Conservation (phyloP, 2,888 invertebrate genomes). For the Conchocele bisecta region DNA sequence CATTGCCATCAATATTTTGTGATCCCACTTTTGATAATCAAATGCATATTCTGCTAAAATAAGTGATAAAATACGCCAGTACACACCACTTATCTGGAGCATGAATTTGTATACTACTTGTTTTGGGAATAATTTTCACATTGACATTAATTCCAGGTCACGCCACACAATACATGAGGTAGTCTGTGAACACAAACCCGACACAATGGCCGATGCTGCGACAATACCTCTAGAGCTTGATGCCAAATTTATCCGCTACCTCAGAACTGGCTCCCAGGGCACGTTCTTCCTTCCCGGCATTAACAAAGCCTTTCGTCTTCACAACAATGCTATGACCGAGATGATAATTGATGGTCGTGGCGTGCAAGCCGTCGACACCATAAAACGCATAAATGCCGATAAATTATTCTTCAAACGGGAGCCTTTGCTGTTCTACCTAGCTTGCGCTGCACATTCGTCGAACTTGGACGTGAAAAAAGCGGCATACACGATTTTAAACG, state of each 20-base stretch:
- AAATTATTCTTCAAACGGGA: constrained; percentile 55
- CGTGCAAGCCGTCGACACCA: constrained; percentile 52
- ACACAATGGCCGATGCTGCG: constrained; percentile 28
- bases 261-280: constrained; percentile 53
- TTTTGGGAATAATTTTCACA: too few species aligned
- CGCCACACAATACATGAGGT: too few species aligned
- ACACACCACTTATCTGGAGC: too few species aligned
- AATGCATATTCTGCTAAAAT: too few species aligned
- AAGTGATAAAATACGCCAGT: too few species aligned
- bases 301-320: constrained; percentile 46
- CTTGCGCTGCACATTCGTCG: constrained; percentile 85
- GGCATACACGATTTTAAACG: constrained; percentile 85
- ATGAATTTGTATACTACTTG: too few species aligned
- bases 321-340: constrained; percentile 45
- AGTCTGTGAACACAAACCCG: too few species aligned
- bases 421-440: constrained; percentile 86
- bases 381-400: constrained; percentile 53
- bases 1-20: too few species aligned
- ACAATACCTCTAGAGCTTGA: too few species aligned
- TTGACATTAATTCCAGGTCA: too few species aligned
- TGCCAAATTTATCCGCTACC: too few species aligned
- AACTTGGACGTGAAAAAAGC: constrained; percentile 84
- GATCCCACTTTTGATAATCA: too few species aligned
- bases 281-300: constrained; percentile 53
- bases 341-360: constrained; percentile 61